Percentiles rank a stretch among this genome's conserved stretches.
Conservation (phyloP, 2,797 vertebrate species). For the Basileuterus tristriatus region DNA sequence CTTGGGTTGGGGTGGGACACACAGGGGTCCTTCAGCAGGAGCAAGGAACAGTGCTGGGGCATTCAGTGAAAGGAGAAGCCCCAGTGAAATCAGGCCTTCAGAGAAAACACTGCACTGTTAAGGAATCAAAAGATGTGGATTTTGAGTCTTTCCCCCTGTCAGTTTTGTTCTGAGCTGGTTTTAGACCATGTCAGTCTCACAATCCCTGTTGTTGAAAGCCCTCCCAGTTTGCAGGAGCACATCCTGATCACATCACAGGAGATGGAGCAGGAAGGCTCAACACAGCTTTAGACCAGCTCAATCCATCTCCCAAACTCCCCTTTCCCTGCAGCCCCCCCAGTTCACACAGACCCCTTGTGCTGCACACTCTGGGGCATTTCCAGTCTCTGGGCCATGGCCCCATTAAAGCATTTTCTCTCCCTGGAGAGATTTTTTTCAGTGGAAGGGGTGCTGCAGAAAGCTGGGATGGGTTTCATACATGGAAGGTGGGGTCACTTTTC, state of each 20-base stretch:
- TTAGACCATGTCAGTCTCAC: not conserved
- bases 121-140: not conserved
- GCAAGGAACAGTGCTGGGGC: not conserved
- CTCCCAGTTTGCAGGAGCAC: not conserved
- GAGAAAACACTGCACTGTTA: not conserved
- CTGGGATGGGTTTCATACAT: rapidly evolving
- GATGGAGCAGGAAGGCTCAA: not conserved
- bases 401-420: not conserved
- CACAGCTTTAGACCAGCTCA: not conserved
- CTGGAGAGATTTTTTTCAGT: not conserved
- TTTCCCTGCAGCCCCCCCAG: rapidly evolving
- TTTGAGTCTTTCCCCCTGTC: not conserved
- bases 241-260: not conserved
- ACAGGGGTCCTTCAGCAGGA: not conserved
- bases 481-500: not conserved
- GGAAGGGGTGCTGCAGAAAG: not conserved
- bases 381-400: not conserved
- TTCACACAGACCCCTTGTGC: rapidly evolving
- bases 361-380: not conserved
- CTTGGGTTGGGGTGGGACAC: not conserved
- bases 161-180: not conserved
- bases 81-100: not conserved
- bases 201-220: not conserved
- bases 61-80: not conserved
- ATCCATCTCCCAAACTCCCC: not conserved